A percentile compares a stretch with the other conserved stretches of the same genome.
Conservation (phyloP, 2,797 vertebrate genomes). For the Coregonus ussuriensis region DNA sequence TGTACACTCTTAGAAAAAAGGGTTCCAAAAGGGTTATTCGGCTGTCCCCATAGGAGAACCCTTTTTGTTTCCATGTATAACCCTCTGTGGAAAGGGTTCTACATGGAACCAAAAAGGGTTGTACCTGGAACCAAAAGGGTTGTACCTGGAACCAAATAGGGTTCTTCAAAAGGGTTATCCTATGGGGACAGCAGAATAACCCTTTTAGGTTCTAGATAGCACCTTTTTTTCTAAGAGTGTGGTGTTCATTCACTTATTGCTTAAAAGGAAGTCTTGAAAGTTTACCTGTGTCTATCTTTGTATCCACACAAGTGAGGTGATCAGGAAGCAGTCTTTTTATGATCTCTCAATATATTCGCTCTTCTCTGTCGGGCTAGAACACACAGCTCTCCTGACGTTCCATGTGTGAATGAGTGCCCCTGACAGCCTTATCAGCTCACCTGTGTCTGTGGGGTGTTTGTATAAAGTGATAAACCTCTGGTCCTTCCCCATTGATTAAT, state of each 20-base stretch:
- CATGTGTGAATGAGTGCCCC: background rate
- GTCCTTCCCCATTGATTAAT: background rate
- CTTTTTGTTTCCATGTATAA: no score
- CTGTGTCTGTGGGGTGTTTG: slow-evolving; percentile 3
- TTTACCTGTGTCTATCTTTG: background rate
- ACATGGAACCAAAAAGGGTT: no score
- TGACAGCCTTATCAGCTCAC: background rate
- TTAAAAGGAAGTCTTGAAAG: background rate
- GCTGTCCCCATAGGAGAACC: no score
- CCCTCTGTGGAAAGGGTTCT: no score
- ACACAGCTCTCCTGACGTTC: background rate
- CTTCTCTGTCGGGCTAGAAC: background rate
- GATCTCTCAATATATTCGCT: background rate
- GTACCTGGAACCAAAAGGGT: no score
- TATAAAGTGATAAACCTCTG: background rate
- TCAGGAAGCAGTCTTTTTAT: background rate
- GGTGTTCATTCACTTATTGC: background rate
- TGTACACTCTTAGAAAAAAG: no score
- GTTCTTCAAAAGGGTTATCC: no score
- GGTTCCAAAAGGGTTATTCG: no score
- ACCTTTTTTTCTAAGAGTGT: no score
- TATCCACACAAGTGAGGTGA: background rate
- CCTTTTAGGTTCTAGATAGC: no score
- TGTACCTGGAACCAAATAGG: no score
- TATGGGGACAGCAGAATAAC: no score